Evolutionary conservation across 2,888 invertebrate species (phyloP).

Genomic region (Orthosia gracilis): DNA sequence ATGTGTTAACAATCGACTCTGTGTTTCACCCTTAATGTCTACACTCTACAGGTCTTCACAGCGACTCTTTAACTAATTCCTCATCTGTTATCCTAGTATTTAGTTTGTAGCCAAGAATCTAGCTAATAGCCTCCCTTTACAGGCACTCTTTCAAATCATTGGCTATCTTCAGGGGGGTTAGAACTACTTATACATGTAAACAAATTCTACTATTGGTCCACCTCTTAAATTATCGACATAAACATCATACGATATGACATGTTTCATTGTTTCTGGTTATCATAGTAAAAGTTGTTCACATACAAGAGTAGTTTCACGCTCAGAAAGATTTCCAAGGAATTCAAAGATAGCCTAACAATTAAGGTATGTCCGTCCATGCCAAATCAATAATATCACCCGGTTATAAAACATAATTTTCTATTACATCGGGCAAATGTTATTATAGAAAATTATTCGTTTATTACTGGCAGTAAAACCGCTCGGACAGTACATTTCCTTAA

Average conservation of each 20-base stretch:
- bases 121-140: conserved; percentile 40
- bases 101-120: conserved; percentile 57
- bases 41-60: conserved; percentile 62
- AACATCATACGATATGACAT: no score
- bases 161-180: background rate
- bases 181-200: background rate
- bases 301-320: background rate
- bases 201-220: background rate
- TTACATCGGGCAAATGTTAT: conserved; percentile 9
- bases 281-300: background rate
- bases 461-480: background rate
- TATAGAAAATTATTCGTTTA: background rate
- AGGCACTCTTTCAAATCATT: conserved; percentile 18
- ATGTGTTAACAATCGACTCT: conserved; percentile 62
- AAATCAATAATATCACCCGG: background rate
- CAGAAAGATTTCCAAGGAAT: background rate
- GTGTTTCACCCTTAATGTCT: conserved; percentile 57
- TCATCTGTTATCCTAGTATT: conserved; percentile 58
- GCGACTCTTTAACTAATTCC: conserved; percentile 61
- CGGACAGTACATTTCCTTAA: conserved; percentile 19
- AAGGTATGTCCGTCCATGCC: conserved; percentile 11
- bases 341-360: conserved; percentile 14
- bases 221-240: no score
- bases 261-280: background rate
- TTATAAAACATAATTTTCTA: background rate